Evolutionary conservation across 2,797 vertebrate species (phyloP).

Genomic region (Anabas testudineus): DNA sequence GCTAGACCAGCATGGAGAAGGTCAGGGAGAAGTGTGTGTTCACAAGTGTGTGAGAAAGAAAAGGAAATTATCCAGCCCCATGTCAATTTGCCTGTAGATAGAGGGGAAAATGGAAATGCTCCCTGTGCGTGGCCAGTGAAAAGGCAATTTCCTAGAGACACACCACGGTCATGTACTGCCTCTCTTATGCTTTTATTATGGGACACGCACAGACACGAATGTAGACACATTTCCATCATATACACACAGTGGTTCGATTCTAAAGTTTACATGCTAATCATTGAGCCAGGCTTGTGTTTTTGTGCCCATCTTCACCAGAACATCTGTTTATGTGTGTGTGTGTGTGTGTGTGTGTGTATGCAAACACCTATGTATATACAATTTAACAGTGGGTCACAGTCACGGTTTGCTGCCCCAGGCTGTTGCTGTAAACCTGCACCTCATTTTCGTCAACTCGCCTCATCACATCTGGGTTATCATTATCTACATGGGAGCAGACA

Average conservation of each 20-base stretch:
- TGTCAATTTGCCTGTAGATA: slow-evolving; percentile 58
- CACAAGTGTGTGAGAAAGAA: slow-evolving; percentile 20
- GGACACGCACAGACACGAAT: slow-evolving; percentile 28
- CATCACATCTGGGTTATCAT: slow-evolving; percentile 61
- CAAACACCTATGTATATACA: neutral
- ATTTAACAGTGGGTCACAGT: slow-evolving; percentile 38
- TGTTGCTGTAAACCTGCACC: slow-evolving; percentile 60
- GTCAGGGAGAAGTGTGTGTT: slow-evolving; percentile 7
- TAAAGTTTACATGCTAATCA: slow-evolving; percentile 19
- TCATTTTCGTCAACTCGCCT: slow-evolving; percentile 55
- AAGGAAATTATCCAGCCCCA: slow-evolving; percentile 55
- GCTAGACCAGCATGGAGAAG: slow-evolving; percentile 12
- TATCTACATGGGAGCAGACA: slow-evolving; percentile 37
- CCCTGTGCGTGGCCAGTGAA: slow-evolving; percentile 55
- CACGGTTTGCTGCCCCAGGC: slow-evolving; percentile 44
- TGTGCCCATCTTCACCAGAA: neutral
- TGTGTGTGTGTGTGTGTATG: neutral
- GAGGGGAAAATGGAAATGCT: slow-evolving; percentile 70
- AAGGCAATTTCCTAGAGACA: slow-evolving; percentile 72
- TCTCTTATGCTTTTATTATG: slow-evolving; percentile 68
- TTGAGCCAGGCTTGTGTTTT: slow-evolving; percentile 12
- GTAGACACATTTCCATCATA: slow-evolving; percentile 27
- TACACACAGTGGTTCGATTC: slow-evolving; percentile 39
- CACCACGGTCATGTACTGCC: slow-evolving; percentile 28
- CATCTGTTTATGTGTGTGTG: neutral